Percentiles rank a stretch among this genome's conserved stretches.
Conservation (phyloP, 1,140 invertebrate genomes). For the Antheraea pernyi region DNA sequence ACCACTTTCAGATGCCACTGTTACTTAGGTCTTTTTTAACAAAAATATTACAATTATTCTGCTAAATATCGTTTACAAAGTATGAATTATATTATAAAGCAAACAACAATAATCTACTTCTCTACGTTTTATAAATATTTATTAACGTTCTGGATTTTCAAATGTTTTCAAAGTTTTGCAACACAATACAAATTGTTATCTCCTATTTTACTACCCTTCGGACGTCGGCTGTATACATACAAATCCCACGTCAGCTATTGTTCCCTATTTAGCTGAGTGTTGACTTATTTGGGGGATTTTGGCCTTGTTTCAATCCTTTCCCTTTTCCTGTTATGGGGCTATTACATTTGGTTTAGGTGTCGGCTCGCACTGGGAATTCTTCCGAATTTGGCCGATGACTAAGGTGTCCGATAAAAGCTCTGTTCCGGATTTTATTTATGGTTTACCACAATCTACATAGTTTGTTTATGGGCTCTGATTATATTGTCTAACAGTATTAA, state of each 20-base stretch:
- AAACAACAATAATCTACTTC: not conserved
- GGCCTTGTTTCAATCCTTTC: slow-evolving; percentile 11
- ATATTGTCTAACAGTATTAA: not conserved
- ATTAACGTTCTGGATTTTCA: not conserved
- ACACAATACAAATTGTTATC: slow-evolving; percentile 1
- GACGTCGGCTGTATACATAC: slow-evolving; percentile 2
- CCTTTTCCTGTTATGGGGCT: slow-evolving; percentile 3
- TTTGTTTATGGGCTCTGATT: not conserved
- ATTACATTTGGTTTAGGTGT: slow-evolving; percentile 12
- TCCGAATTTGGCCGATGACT: slow-evolving; percentile 15
- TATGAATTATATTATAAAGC: too few relatives aligned
- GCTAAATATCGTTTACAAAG: too few relatives aligned
- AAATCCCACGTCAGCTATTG: slow-evolving; percentile 14
- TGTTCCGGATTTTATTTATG: slow-evolving; percentile 6
- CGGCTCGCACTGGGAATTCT: slow-evolving; percentile 5
- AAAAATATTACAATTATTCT: too few relatives aligned
- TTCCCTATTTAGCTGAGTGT: slow-evolving; percentile 14
- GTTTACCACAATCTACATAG: not conserved
- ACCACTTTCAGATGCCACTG: too few relatives aligned
- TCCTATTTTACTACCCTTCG: not conserved
- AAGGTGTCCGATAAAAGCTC: slow-evolving; percentile 10
- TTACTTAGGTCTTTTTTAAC: too few relatives aligned
- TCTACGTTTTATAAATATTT: not conserved
- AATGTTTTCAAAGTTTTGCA: not conserved
- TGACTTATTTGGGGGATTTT: slow-evolving; percentile 14